Base-by-base conservation (phyloP, 92 coral and sea anemone genomes). In the Palythoa heliodiscus region DNA sequence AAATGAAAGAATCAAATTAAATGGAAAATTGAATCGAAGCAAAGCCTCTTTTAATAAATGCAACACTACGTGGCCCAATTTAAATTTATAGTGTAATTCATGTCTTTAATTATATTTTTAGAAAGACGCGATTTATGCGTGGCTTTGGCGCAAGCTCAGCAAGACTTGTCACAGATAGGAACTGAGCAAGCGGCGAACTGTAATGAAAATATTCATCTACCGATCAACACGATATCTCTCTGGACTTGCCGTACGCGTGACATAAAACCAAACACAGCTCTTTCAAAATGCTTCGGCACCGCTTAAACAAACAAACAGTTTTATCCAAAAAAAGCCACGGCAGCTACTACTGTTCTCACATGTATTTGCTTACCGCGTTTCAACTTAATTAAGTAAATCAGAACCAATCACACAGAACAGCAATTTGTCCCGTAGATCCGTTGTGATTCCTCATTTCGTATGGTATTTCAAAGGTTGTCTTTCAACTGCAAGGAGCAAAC, bases 301-400 rank as follows among this genome's bases (percentile, higher is more conserved):
- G 74, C 84, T 80, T 66, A 74, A 67, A 69, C 58, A 80, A 80
- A 80, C 63, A 80, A 66, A 80, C 61, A 23, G 52, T 43, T 67
- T 80, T 48, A 40, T 66, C 70, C 75, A 80, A 64, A 76, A 23
- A 78, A 80, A 66, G 73, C 74, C 84, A 4, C 70, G n/a, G 61
- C 50, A 80, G 66, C 61, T 64, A 66, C n/a, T 43, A 20, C 48
- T 66, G 84, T 80, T 66, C 48, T 70, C 40, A 25, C 58, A 47
- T 29, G 84, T 80, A 40, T 67, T 80, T 66, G 84, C 73, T 66
- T 63, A 47, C 84, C 47, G 47, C 84, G 48, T 80, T 80, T 80
- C 84, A 47, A 80, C 64, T 40, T 80, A 64, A 64, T 80, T 80
- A 66, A 80, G 63, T 38, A 40, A 80, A 55, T 66, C 75, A 63